Base-by-base conservation (phyloP, 2,888 invertebrate species). In the Aphidius colemani region DNA sequence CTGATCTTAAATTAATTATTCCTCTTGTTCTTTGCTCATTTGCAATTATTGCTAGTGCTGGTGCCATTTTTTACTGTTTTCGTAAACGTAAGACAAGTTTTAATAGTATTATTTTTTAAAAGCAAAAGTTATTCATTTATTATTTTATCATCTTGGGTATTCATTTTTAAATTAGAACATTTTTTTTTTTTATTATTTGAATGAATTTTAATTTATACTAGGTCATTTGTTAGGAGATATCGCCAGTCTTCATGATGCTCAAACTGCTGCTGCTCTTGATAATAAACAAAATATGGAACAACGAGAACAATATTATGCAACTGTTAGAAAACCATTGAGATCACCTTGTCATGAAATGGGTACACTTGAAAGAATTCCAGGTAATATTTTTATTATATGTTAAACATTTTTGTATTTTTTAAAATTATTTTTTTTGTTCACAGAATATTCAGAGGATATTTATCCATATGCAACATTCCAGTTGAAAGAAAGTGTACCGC, bases 401-500 rank as follows among this genome's bases (percentile, higher is more conserved):
- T 61, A 50, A 39, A 43, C 50, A 49, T 64, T 63, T 59, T 63
- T 67, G 9, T 59, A 59, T 66, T 60, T 50, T 55, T 59, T 66
- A 44, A 9, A 30, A 66, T 62, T 57, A 7, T 49, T 57, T 57
- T 66, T 58, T 49, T 64, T 53, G 39, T 44, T 83, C 82, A 46
- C 86, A 88, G 86, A 86, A 79, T 86, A 85, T 78, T 86, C 86
- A 53, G 86, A 87, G 79, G 87, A 87, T 74, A 87, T 87, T 75
- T 86, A 86, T 80, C 87, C 87, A 59, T 87, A 87, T 77, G 87
- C 87, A 61, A 87, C 86, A 68, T 87, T 86, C 79, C 85, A 87
- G 78, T 85, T 95, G 74, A 80, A 82, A 69, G 81, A 81, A 68
- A 92, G 93, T 66, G 94, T 94, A 76, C 90, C 91, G 58, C 88